Evolutionary conservation across 2,113 vertebrate species (phyloP).

Genomic region (Channa maculata): DNA sequence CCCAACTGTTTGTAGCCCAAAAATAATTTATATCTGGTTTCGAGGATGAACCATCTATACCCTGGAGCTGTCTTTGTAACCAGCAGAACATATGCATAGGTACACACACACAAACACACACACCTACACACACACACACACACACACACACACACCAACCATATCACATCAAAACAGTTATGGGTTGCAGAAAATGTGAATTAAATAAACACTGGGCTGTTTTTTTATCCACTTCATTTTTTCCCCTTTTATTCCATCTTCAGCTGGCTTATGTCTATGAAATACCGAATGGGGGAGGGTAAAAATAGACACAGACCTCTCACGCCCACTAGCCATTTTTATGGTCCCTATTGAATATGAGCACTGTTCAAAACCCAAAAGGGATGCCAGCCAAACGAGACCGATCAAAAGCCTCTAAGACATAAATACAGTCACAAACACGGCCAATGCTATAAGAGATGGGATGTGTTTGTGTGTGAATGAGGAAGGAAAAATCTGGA

Average conservation of each 20-base stretch:
- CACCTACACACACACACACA: too few relatives aligned
- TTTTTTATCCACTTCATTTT: not conserved
- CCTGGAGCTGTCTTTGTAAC: constrained; percentile 21
- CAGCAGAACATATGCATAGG: constrained; percentile 2
- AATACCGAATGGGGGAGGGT: constrained; percentile 51
- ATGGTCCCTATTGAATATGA: constrained; percentile 69
- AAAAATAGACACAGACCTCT: constrained; percentile 71
- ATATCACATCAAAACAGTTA: constrained; percentile 52
- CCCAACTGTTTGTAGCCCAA: constrained; percentile 9
- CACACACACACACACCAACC: constrained; percentile 15
- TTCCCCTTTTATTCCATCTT: constrained; percentile 32
- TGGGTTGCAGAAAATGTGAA: constrained; percentile 27
- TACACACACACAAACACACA: not conserved
- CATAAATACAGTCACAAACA: constrained; percentile 59
- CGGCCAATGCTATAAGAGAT: constrained; percentile 34
- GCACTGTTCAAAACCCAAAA: constrained; percentile 64
- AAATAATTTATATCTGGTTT: constrained; percentile 37
- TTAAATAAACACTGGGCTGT: constrained; percentile 4
- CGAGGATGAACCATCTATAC: constrained; percentile 46
- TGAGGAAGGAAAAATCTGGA: constrained; percentile 43
- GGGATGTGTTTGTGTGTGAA: constrained; percentile 47
- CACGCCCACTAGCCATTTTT: constrained; percentile 60
- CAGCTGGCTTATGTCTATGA: constrained; percentile 52
- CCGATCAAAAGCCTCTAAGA: constrained; percentile 66
- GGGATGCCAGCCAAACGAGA: constrained; percentile 59